Conservation (phyloP, 2,888 invertebrate genomes). For the Podabrus alpinus region DNA sequence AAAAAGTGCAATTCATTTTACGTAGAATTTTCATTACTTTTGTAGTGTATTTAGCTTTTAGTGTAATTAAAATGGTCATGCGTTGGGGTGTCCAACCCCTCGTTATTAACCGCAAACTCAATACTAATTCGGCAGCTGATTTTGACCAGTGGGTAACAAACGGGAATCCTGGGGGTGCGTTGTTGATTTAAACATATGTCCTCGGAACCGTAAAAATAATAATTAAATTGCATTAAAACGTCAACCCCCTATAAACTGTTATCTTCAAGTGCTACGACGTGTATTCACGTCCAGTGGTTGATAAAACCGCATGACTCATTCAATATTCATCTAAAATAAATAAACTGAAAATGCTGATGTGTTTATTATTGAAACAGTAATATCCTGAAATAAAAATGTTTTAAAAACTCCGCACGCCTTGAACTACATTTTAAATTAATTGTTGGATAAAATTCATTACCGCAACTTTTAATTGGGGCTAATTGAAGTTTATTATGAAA, state of each 20-base stretch:
- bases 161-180: neutral
- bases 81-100: neutral
- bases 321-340: neutral
- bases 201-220: neutral
- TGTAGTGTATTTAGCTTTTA: neutral
- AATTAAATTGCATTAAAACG: neutral
- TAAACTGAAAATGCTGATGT: neutral
- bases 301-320: neutral
- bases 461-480: conserved; percentile 14
- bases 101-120: neutral
- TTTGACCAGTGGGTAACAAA: conserved; percentile 1
- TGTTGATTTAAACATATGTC: neutral
- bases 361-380: neutral
- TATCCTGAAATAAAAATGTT: neutral
- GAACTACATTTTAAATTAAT: conserved; percentile 16
- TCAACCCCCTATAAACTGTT: neutral
- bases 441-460: conserved; percentile 17
- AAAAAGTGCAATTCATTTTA: neutral
- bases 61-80: neutral
- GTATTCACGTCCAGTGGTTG: neutral
- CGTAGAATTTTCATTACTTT: neutral
- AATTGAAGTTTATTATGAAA: conserved; percentile 16
- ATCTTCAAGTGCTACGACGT: neutral
- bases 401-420: neutral
- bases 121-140: conserved; percentile 5